Percentiles rank a stretch among this genome's conserved stretches.
Conservation (phyloP, 2,797 vertebrate genomes). For the Toxotes lorentzi region DNA sequence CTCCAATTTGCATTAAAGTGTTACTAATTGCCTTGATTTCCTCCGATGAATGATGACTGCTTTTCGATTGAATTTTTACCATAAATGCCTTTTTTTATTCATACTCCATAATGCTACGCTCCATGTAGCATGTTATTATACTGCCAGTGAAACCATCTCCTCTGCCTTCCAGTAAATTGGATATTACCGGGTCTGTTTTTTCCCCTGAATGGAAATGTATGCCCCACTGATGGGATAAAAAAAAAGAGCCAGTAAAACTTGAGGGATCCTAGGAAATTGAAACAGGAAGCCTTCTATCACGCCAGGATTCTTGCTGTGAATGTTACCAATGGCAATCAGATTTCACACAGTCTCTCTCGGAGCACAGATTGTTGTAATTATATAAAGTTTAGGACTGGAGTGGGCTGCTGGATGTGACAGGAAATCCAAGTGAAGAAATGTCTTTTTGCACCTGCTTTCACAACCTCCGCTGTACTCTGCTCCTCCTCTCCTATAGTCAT, state of each 20-base stretch:
- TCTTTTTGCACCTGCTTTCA: constrained; percentile 78
- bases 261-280: constrained; percentile 83
- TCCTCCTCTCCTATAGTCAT: constrained; percentile 34
- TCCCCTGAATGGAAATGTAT: constrained; percentile 85
- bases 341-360: constrained; percentile 81
- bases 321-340: constrained; percentile 85
- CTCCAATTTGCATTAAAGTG: constrained; percentile 86
- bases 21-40: constrained; percentile 89
- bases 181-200: constrained; percentile 87
- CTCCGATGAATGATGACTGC: constrained; percentile 86
- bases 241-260: constrained; percentile 77
- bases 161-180: constrained; percentile 87
- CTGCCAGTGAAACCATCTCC: constrained; percentile 84
- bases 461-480: constrained; percentile 45
- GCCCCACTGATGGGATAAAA: constrained; percentile 82
- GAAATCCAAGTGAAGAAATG: constrained; percentile 74
- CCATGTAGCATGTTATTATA: constrained; percentile 88
- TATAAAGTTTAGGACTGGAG: constrained; percentile 83
- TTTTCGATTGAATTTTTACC: constrained; percentile 85
- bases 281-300: constrained; percentile 84
- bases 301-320: constrained; percentile 78
- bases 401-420: constrained; percentile 77
- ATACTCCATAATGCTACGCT: constrained; percentile 85
- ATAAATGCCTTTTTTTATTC: constrained; percentile 87
- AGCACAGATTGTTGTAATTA: constrained; percentile 85